Conservation (phyloP, 2,113 vertebrate species). For the Nerophis lumbriciformis region DNA sequence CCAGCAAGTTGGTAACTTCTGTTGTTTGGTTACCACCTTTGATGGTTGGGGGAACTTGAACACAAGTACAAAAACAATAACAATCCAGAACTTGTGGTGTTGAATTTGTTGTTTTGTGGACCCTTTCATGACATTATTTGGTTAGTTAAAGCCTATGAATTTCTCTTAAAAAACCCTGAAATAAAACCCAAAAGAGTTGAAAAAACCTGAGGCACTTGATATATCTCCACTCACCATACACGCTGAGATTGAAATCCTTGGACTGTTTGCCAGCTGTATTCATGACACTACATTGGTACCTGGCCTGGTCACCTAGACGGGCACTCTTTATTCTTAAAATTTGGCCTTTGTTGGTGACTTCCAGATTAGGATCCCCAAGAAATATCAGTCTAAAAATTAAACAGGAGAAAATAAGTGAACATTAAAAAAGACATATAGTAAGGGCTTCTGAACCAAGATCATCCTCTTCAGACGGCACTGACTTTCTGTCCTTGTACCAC, state of each 20-base stretch:
- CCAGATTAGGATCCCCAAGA: conserved; percentile 80
- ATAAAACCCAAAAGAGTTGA: background rate
- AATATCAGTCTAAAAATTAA: conserved; percentile 76
- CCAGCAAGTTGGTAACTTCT: conserved; percentile 75
- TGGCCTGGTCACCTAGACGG: conserved; percentile 85
- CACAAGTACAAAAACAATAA: conserved; percentile 3
- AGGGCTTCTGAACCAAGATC: background rate
- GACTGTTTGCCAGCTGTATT: conserved; percentile 85
- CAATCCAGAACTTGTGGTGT: background rate
- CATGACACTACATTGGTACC: conserved; percentile 83
- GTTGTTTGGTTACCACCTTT: conserved; percentile 85
- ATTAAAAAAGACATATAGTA: background rate
- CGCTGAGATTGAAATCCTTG: conserved; percentile 80
- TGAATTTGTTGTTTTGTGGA: background rate
- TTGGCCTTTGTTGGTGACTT: conserved; percentile 79
- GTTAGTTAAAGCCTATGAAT: background rate
- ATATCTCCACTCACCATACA: conserved; percentile 75
- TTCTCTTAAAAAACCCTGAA: background rate
- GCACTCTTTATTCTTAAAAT: conserved; percentile 78
- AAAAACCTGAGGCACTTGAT: background rate
- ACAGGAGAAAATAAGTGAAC: background rate
- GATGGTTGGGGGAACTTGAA: conserved; percentile 86
- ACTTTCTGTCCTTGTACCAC: conserved; percentile 97
- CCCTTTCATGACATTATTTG: background rate
- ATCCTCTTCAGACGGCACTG: conserved; percentile 51